Base-by-base conservation (phyloP, 2,888 invertebrate genomes). In the Rhamnusium bicolor region DNA sequence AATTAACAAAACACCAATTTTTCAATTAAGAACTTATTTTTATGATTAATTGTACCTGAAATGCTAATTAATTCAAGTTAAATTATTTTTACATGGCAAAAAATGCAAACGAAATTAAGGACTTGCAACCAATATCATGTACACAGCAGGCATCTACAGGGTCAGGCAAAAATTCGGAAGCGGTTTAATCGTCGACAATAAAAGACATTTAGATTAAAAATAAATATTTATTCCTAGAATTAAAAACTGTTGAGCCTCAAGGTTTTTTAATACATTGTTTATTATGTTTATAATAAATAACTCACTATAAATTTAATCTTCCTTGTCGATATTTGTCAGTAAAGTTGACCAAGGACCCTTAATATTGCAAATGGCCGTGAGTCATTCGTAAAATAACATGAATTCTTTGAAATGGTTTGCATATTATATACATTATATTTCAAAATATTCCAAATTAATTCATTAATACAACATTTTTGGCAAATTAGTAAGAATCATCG, bases 1-100 rank as follows among this genome's bases (percentile, higher is more conserved):
- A 18, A 62, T 62, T 62, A 40, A n/a, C 18, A 19, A 46, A 46
- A 21, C 46, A 21, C 46, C 47, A 62, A 62, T 62, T 62, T 62
- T 62, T 62, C 61, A 62, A 62, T 62, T 46, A 62, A 47, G 24
- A n/a, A n/a, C 5, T 18, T 27, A 60, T 12, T 32, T 32, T 47
- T 46, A 19, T 62, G 40, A 62, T 62, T 62, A 62, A 62, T 62
- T 19, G 24, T 18, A n/a, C 6, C 19, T 5, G 7, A 47, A 24
- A 47, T 47, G 14, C 5, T 62, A 47, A 47, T 62, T 62, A 47
- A 19, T 27, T 54, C 24, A 6, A 54, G 24, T 54, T 54, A n/a
- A 21, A 24, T 21, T 54, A 24, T 54, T n/a, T 7, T 54, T 1
- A 54, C 12, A 7, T 24, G 24, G 21, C 19, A 54, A 21, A 54